Evolutionary conservation across 1,140 invertebrate genomes (phyloP), one percentile per base, ranked within the genome.

Genomic region (Patella vulgata): DNA sequence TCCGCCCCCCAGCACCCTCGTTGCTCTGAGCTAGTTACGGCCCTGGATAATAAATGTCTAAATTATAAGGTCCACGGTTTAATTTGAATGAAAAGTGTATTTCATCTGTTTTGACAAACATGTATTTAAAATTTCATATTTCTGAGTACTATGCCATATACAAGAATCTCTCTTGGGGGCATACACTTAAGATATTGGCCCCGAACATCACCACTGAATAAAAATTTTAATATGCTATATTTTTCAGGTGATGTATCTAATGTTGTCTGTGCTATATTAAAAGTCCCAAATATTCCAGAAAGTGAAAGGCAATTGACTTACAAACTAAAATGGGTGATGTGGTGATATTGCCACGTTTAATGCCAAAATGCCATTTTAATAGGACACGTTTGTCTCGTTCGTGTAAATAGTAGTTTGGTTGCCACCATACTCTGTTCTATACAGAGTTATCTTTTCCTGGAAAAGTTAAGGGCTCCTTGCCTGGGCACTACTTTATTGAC

Each of bases 201-300:
- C 3, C 19, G 3, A 28, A 43, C 11, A 4, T 28, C 25, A 8
- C 11, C 17, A 23, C 21, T 12, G 27, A 12, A 23, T 50, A 27
- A 14, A 9, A 6, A 14, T 25, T 21, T 17, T 46, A 2, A n/a
- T 19, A 44, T 17, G 36, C 9, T 23, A 17, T 42, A 14, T 14
- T n/a, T 46, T 59, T 21, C 48, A 72, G 70, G 70, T 30, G 71
- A 73, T 53, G 65, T 70, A 5, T 73, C 71, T 14, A 73, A 73
- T 59, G 71, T 73, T 8, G 65, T 54, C 3, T 73, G 71, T 55
- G 64, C 62, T 33, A 58, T 73, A 27, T 59, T 73, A 46, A 61
- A 69, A 48, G 71, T 73, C 19, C 67, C 71, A 3, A 67, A 56
- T 19, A 73, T 64, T 42, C 59, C 66, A 2, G 67, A 67, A 21